Evolutionary conservation across 1,140 invertebrate genomes (phyloP), one percentile per base, ranked within the genome.

Genomic region (Pectinophora gossypiella): DNA sequence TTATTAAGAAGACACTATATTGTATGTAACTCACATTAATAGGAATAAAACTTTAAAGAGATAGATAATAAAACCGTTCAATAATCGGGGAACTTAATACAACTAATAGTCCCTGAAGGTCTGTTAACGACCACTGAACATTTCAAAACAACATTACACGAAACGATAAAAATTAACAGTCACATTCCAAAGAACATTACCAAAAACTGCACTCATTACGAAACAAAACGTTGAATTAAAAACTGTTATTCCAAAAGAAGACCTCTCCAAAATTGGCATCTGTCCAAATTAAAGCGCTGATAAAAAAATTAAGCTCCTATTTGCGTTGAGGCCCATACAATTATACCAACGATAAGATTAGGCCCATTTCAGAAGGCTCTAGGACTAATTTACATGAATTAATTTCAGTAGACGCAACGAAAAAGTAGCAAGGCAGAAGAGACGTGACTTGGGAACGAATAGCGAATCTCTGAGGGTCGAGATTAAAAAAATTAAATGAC

Each of bases 321-420:
- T 63, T 61, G 47, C 47, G 54, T 56, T n/a, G n/a, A n/a, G 36
- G 56, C 21, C 54, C 61, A 49, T 66, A 54, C 61, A 68, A 71
- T 71, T 71, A 71, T 63, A 47, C 53, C 15, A 50, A 59, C 53
- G 62, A 61, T 64, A 67, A 72, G 66, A 70, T 69, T 69, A 69
- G 59, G 61, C 51, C 54, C 61, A 50, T 59, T 70, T 70, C 53
- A 64, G 64, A 68, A n/a, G n/a, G n/a, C 61, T 61, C 51, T 48
- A 52, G 45, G 46, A 32, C 54, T 66, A 54, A 64, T 70, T 72
- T 70, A 61, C 62, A 68, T 70, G 60, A 72, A 72, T 70, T 75
- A 70, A 72, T 75, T 75, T 72, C 48, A 60, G 64, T 58, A 38
- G 62, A 54, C 64, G 57, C 56, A 43, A 57, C 61, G 59, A 61